phyloP scores from a whole-genome alignment of 1,140 invertebrate species.

The Aradophagus sp. region DNA sequence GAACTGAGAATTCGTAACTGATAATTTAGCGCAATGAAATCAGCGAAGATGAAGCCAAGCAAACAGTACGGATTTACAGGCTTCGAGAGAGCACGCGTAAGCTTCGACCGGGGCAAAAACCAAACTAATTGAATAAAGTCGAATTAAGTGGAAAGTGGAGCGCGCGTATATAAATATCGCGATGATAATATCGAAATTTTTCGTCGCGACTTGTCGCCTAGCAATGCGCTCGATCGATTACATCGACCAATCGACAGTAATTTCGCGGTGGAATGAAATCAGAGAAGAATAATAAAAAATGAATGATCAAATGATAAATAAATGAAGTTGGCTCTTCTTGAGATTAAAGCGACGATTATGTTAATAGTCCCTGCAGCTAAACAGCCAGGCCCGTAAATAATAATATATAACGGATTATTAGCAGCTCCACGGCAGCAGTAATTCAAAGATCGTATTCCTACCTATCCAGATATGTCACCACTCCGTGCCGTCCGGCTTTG shows the following conservation, averaged over 20 bases:
- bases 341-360: slow-evolving; percentile 33
- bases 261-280: too few species aligned
- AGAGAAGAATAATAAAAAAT: too few species aligned
- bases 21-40: slow-evolving; percentile 18
- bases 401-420: slow-evolving; percentile 48
- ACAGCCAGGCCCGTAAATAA: slow-evolving; percentile 33
- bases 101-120: slow-evolving; percentile 24
- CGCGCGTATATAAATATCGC: slow-evolving; percentile 26
- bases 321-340: background rate
- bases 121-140: slow-evolving; percentile 47
- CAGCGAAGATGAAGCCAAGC: slow-evolving; percentile 41
- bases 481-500: slow-evolving; percentile 43
- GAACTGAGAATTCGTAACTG: slow-evolving; percentile 1
- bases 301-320: too few species aligned
- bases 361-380: slow-evolving; percentile 30
- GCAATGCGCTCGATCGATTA: slow-evolving; percentile 24
- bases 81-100: slow-evolving; percentile 36
- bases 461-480: slow-evolving; percentile 53
- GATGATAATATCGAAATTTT: slow-evolving; percentile 30
- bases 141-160: slow-evolving; percentile 39
- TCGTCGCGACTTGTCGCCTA: slow-evolving; percentile 4
- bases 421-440: slow-evolving; percentile 45
- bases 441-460: slow-evolving; percentile 59
- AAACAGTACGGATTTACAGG: slow-evolving; percentile 37
- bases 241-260: slow-evolving; percentile 3